Evolutionary conservation across 2,113 vertebrate genomes (phyloP).

Genomic region (Mormoops blainvillei): DNA sequence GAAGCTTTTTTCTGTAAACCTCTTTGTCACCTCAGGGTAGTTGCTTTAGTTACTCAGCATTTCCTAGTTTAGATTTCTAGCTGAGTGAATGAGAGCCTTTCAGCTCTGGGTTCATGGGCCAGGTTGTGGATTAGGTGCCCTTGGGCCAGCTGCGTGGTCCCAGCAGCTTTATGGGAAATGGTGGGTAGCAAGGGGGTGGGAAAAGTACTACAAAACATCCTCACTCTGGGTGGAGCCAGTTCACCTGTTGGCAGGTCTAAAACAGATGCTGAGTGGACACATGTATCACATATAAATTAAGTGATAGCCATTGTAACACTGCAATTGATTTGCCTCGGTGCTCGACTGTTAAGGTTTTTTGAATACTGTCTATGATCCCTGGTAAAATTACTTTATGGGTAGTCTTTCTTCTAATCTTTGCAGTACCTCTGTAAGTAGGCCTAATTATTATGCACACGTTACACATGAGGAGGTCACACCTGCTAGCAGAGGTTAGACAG

Average conservation of each 20-base stretch:
- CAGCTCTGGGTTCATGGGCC: not conserved
- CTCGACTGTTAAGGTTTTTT: not conserved
- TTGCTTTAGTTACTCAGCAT: not conserved
- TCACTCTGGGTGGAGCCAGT: too few relatives aligned
- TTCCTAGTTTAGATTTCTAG: not conserved
- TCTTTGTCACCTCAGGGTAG: not conserved
- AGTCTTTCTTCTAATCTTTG: not conserved
- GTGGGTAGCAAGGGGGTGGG: not conserved
- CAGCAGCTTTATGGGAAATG: too few relatives aligned
- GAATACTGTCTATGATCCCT: not conserved
- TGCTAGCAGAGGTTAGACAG: not conserved
- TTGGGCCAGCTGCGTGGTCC: not conserved
- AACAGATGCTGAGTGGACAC: not conserved
- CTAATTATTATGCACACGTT: accelerated
- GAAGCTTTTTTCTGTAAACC: not conserved
- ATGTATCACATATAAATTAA: not conserved
- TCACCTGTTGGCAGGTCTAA: not conserved
- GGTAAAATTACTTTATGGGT: not conserved
- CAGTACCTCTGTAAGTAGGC: not conserved
- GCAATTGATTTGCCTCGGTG: not conserved
- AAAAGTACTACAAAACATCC: not conserved
- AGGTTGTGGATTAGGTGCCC: not conserved
- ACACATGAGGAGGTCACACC: not conserved
- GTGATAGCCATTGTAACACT: not conserved
- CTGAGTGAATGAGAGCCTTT: not conserved